phyloP scores from a whole-genome alignment of 2,888 invertebrate species.

The Drosophila buzzatii region DNA sequence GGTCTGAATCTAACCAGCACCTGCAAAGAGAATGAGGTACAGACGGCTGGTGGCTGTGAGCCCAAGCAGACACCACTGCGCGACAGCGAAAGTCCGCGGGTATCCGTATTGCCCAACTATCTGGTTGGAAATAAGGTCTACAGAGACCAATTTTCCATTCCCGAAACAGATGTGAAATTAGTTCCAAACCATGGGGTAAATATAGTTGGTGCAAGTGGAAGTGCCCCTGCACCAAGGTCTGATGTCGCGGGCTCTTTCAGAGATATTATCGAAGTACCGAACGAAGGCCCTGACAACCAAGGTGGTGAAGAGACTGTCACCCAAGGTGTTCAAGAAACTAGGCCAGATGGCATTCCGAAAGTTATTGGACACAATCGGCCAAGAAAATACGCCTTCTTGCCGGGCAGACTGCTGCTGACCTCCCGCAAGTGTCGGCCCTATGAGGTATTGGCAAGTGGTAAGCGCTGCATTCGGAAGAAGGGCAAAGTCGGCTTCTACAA shows the following conservation, averaged over 20 bases:
- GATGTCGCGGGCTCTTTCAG: too few species aligned
- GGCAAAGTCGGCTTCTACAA: conserved; percentile 36
- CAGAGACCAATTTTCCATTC: background rate
- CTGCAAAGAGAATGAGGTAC: background rate
- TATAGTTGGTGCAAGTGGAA: too few species aligned
- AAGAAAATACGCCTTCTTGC: conserved; percentile 29
- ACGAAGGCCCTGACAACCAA: too few species aligned
- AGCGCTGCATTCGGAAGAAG: conserved; percentile 55
- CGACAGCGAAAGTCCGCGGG: rapidly evolving
- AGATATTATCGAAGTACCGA: too few species aligned
- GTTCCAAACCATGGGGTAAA: too few species aligned
- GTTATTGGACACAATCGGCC: conserved; percentile 31
- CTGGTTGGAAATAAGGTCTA: conserved; percentile 22
- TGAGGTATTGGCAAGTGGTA: conserved; percentile 34
- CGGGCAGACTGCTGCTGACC: conserved; percentile 33
- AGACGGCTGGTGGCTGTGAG: conserved; percentile 30
- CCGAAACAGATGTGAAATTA: background rate
- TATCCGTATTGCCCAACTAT: background rate
- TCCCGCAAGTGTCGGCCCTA: conserved; percentile 42
- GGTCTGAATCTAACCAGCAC: too few species aligned
- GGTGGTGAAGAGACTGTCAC: too few species aligned
- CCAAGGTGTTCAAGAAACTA: too few species aligned
- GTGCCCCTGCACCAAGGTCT: too few species aligned
- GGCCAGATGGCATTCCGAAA: too few species aligned
- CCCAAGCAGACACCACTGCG: background rate